Percentiles rank a stretch among this genome's conserved stretches.
Evolutionary conservation across 2,113 vertebrate species (phyloP).

Genomic region (Gnathonemus echidnorhynchus): DNA sequence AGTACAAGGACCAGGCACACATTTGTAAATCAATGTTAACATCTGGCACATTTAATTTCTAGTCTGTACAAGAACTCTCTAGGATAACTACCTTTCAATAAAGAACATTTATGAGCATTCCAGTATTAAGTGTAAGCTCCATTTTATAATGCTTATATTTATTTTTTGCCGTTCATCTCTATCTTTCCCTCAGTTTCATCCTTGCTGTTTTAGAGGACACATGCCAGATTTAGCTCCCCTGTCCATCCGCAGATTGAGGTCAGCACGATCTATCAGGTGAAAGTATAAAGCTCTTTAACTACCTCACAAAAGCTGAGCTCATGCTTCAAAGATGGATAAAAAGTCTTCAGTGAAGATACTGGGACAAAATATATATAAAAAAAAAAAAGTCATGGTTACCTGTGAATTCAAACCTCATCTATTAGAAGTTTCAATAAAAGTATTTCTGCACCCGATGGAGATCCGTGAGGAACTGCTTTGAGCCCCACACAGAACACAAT

Average conservation of each 20-base stretch:
- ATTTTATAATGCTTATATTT: background rate
- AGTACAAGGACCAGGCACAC: background rate
- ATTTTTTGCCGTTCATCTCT: background rate
- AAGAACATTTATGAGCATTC: background rate
- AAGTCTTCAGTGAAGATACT: constrained; percentile 20
- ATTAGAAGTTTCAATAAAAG: background rate
- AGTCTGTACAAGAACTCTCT: background rate
- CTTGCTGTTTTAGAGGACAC: constrained; percentile 27
- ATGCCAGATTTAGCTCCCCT: constrained; percentile 51
- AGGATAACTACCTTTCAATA: background rate
- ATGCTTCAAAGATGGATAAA: constrained; percentile 17
- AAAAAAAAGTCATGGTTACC: background rate
- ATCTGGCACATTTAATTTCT: background rate
- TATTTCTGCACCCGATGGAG: background rate
- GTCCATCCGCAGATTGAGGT: constrained; percentile 61
- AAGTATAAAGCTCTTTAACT: constrained; percentile 57
- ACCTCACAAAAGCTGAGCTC: constrained; percentile 41
- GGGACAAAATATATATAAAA: background rate
- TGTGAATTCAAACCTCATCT: background rate
- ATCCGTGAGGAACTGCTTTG: background rate
- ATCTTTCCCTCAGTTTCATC: background rate
- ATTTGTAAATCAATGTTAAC: background rate
- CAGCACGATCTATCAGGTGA: constrained; percentile 59
- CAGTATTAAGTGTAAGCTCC: background rate
- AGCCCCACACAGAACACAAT: background rate